Base-by-base conservation (phyloP, 2,797 vertebrate genomes). In the Staurois parvus region DNA sequence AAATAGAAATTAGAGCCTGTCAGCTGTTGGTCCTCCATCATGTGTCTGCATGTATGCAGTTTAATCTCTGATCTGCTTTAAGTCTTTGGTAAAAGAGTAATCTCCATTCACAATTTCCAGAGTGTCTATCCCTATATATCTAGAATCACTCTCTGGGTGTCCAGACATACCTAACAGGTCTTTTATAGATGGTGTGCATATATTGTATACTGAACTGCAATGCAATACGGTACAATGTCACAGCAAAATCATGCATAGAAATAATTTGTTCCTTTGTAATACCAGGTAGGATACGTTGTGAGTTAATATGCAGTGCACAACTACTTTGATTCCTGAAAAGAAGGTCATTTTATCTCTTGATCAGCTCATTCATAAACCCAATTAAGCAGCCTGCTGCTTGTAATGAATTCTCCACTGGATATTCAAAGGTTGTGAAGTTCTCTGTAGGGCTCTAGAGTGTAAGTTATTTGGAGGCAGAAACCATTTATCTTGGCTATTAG, bases 391-490 rank as follows among this genome's bases (percentile, higher is more conserved):
- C 45, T 70, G 83, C 83, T 84, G 83, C 76, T 84, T 67, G 28
- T 79, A 84, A 84, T 84, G 76, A 84, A 84, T 73, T 84, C 83
- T 84, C 76, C 13, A 66, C 76, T 84, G 83, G 76, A 84, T 72
- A 72, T 79, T 84, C 52, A 84, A 84, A 84, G 83, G 76, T 79
- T 79, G 52, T 62, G 76, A 73, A 78, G 83, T 79, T 78, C 83
- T 73, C 69, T 48, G 75, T 79, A 79, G 68, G 75, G 40, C 76
- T 84, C 64, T 67, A 45, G 74, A 84, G 69, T 84, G 67, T 72
- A 72, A 70, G 74, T 69, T 69, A 84, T 59, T 84, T 73, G 56
- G 52, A 84, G 76, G 62, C 69, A 84, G 34, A 72, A 64, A 72
- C 72, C 26, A 84, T 84, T 84, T 84, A 78, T 79, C 83, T 72